Evolutionary conservation across 1,140 invertebrate species (phyloP), one percentile per base, ranked within the genome.

Genomic region (Leptinotarsa defecta): DNA sequence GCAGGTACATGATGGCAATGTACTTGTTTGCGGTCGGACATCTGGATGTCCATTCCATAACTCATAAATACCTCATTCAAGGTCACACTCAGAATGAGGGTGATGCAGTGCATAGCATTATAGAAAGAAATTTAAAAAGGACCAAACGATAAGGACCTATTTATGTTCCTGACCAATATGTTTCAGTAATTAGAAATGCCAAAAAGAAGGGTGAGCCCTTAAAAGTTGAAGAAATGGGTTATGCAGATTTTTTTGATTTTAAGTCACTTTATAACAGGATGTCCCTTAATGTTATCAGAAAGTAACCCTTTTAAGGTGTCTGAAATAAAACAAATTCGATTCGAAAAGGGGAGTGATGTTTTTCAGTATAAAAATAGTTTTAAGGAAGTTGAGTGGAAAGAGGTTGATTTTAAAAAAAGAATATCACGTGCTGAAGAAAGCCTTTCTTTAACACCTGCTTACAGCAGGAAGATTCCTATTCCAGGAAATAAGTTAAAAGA

Each of bases 41-140:
- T n/a, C 64, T 75, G 34, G 24, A 75, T 24, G 71, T 77, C 22
- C 68, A 77, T 75, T 77, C 73, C 15, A 81, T 82, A n/a, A 81
- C 79, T 0, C 83, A 84, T 57, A 84, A 82, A 68, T 83, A 78
- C 77, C 70, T 86, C 27, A 80, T 83, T 57, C 80, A 81, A 52
- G 82, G 84, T 1, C 84, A 86, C 73, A 86, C 83, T 3, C 83
- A 85, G 80, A 86, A 86, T 74, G 84, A 86, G 63, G 83, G 77
- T 0, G 84, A 86, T 74, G 79, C 77, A 48, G 80, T 84, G 20
- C 85, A 86, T 68, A 81, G 82, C 11, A 65, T 84, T 0, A 86
- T 86, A n/a, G 85, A 85, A 75, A 84, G 81, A 68, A 74, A 76
- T 74, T 77, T 82, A 62, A 85, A 80, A 75, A 83, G 77, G 15